phyloP scores from a whole-genome alignment of 2,113 vertebrate species.

The cat (Felis catus) region F.catus_Fca126_mat1.0 CM031415.1:81070501-81071000 shows the following conservation, averaged over 20 bases:
- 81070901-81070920: background rate
- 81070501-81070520: conserved; percentile 29
- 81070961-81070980: background rate
- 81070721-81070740: background rate
- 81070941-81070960: background rate
- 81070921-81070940: background rate
- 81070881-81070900: background rate
- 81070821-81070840: background rate
- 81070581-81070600: conserved; percentile 48
- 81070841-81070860: conserved; percentile 32
- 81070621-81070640: conserved; percentile 68
- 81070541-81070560: conserved; percentile 35
- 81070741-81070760: conserved; percentile 38
- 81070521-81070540: conserved; percentile 3
- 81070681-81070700: background rate
- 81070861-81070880: background rate
- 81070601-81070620: conserved; percentile 61
- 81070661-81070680: conserved; percentile 67
- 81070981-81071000: background rate
- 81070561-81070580: background rate
- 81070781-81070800: background rate
- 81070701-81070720: background rate
- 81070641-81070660: conserved; percentile 54
- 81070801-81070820: background rate
- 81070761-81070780: background rate